Evolutionary conservation across 2,797 vertebrate genomes (phyloP).

Genomic region (Discoglossus pictus): DNA sequence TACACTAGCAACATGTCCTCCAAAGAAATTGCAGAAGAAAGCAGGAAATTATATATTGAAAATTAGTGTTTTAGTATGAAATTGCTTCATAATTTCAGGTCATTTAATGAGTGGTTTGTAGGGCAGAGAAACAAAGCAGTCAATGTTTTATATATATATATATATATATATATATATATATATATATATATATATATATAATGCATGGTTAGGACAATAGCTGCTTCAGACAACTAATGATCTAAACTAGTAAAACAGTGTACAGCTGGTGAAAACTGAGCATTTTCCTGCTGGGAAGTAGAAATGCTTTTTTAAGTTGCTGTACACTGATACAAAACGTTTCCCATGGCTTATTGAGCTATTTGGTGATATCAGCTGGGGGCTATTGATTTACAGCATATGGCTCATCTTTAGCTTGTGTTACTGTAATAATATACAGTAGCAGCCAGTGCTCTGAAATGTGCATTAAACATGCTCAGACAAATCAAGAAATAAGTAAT

Average conservation of each 20-base stretch:
- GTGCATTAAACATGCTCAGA: constrained; percentile 20
- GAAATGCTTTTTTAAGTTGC: constrained; percentile 14
- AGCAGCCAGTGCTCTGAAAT: constrained; percentile 21
- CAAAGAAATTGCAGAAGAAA: no score
- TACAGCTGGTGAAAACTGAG: background rate
- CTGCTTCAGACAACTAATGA: background rate
- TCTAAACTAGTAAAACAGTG: background rate
- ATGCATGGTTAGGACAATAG: no score
- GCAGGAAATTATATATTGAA: no score
- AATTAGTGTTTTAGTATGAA: no score
- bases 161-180: no score
- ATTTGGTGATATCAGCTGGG: constrained; percentile 42
- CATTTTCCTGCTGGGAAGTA: constrained; percentile 18
- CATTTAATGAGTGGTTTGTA: no score
- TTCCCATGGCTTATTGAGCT: constrained; percentile 28
- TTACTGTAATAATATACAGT: constrained; percentile 46
- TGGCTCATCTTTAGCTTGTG: constrained; percentile 38
- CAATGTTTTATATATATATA: no score
- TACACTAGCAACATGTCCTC: no score
- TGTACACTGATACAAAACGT: constrained; percentile 19
- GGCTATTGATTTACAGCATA: constrained; percentile 46
- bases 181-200: no score
- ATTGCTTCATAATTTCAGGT: no score
- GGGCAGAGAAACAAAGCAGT: no score
- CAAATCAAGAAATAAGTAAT: constrained; percentile 18